Evolutionary conservation across 2,888 invertebrate species (phyloP).

Genomic region (Calephelis perditalis): DNA sequence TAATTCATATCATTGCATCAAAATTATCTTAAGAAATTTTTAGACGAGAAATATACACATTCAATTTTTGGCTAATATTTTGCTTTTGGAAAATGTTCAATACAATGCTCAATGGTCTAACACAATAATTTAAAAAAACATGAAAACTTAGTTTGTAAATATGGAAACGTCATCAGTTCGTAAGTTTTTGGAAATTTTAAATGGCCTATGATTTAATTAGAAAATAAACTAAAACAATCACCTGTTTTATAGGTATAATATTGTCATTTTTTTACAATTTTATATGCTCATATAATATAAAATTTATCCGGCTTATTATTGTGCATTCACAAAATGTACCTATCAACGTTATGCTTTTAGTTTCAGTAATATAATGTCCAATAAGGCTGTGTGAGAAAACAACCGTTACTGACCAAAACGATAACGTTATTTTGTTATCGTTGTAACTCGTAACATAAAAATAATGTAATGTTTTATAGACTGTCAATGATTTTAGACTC

Average conservation of each 20-base stretch:
- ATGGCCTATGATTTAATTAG: conserved; percentile 1
- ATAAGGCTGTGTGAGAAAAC: conserved; percentile 4
- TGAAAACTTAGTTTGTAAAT: not conserved
- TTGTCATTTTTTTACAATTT: not conserved
- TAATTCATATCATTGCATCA: too few species aligned
- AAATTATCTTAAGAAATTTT: too few species aligned
- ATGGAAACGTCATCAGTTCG: not conserved
- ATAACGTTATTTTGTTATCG: conserved; percentile 19
- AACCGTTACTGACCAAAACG: conserved; percentile 11
- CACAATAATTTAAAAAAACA: not conserved
- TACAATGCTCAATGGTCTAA: conserved; percentile 8
- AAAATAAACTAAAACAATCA: not conserved
- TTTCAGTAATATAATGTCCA: conserved; percentile 9
- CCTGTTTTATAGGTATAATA: not conserved
- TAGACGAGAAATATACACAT: too few species aligned
- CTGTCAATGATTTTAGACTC: conserved; percentile 37
- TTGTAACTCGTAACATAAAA: conserved; percentile 31
- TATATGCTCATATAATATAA: not conserved
- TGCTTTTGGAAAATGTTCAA: too few species aligned
- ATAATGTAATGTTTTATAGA: conserved; percentile 18
- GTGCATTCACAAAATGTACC: not conserved
- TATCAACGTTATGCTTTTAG: not conserved
- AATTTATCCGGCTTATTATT: not conserved
- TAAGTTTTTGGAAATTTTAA: not conserved
- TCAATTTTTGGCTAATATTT: too few species aligned